A percentile compares a stretch with the other conserved stretches of the same genome.
phyloP scores from a whole-genome alignment of 2,797 vertebrate genomes.

The Karalla daura region DNA sequence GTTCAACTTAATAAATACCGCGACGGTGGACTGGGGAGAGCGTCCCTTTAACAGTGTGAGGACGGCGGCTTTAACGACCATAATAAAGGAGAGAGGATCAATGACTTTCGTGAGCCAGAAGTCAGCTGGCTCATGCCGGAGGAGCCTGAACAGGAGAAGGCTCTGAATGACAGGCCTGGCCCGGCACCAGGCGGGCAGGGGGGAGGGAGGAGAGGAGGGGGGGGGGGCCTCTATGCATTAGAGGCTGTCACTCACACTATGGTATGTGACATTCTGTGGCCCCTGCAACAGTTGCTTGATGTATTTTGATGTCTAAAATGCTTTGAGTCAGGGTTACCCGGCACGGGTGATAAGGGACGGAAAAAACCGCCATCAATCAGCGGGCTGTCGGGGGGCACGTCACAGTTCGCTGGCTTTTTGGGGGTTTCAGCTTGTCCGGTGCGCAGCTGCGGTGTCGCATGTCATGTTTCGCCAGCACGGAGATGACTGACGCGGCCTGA shows the following conservation, averaged over 20 bases:
- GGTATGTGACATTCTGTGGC: slow-evolving; percentile 74
- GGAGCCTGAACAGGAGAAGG: slow-evolving; percentile 51
- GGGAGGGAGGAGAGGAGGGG: too few relatives aligned
- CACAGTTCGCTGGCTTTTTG: slow-evolving; percentile 49
- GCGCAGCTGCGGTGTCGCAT: slow-evolving; percentile 58
- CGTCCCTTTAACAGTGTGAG: neutral
- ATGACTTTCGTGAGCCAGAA: slow-evolving; percentile 33
- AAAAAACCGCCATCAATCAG: slow-evolving; percentile 71
- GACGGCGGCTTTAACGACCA: slow-evolving; percentile 18
- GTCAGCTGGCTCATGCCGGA: slow-evolving; percentile 23
- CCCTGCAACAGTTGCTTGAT: slow-evolving; percentile 68
- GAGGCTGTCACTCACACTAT: slow-evolving; percentile 72
- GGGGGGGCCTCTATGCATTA: slow-evolving; percentile 64
- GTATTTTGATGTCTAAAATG: slow-evolving; percentile 77
- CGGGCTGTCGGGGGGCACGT: slow-evolving; percentile 48
- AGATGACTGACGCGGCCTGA: slow-evolving; percentile 44
- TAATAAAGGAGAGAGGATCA: slow-evolving; percentile 40
- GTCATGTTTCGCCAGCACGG: slow-evolving; percentile 51
- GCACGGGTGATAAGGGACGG: slow-evolving; percentile 61
- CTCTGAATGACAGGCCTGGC: slow-evolving; percentile 41
- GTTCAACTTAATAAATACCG: slow-evolving; percentile 22
- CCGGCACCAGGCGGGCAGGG: slow-evolving; percentile 42
- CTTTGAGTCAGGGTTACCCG: slow-evolving; percentile 73
- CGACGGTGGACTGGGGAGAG: slow-evolving; percentile 11
- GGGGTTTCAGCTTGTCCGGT: slow-evolving; percentile 53